Base-by-base conservation (phyloP, 1,140 invertebrate species). In the Choristoneura fumiferana region DNA sequence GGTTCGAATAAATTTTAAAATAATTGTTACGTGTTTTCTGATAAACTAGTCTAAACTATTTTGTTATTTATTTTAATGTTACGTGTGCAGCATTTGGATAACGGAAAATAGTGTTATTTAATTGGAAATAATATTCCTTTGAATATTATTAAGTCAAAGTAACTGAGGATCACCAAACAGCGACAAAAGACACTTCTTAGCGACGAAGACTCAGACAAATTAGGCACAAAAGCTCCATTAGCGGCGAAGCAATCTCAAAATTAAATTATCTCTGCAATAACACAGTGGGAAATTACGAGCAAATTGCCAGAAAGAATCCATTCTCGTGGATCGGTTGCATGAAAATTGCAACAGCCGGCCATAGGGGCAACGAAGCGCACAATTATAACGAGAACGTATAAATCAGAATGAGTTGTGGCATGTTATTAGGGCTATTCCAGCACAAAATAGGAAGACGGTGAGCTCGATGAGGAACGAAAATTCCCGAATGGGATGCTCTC, bases 351-450 rank as follows among this genome's bases (percentile, higher is more conserved):
- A 80, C 77, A 81, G 76, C 73, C 68, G 73, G 72, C 73, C 65
- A 75, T 74, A 78, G 72, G 69, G 67, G 75, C 81, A 84, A 71
- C 80, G 67, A 67, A 84, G 82, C 82, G 83, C 69, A 78, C 82
- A 84, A 86, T 83, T 85, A 84, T 86, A 88, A 88, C 79, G 83
- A 86, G 82, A 74, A 63, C 63, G 71, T 73, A 84, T 86, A 85
- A 88, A 88, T 88, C 85, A 86, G 76, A 78, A 82, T 82, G 81
- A 85, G 71, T 82, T 84, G 83, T 84, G 82, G 82, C 81, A 79
- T 79, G 76, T 83, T 87, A 86, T 86, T 86, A 87, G 76, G 74
- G 72, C 73, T 75, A 76, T 78, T 84, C 72, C 75, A 73, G 68
- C 65, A 78, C 74, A 69, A 75, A 79, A 78, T 78, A 76, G 67